These are phyloP conservation scores for Jacana jacana DNA, from an alignment of 2,113 vertebrate species.

Conservation along the genomic window DNA sequence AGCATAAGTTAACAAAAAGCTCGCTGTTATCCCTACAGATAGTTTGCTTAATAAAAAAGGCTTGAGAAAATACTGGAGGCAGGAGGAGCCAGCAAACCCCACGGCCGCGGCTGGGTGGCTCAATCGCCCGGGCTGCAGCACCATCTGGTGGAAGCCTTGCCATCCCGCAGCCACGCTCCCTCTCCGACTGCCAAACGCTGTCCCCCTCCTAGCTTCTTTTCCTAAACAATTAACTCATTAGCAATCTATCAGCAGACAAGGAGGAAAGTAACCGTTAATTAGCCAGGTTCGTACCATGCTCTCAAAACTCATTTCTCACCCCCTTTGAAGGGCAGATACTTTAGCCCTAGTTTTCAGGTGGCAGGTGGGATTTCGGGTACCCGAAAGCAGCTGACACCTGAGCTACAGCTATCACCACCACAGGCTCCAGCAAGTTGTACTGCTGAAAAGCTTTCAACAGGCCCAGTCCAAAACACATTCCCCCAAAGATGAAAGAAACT, in stretches of 20 bases:
- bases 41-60: too few relatives aligned
- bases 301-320: accelerated
- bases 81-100: accelerated
- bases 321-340: accelerated
- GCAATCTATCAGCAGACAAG: accelerated
- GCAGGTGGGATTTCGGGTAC: accelerated
- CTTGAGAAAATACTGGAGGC: accelerated
- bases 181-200: not conserved
- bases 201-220: accelerated
- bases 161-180: accelerated
- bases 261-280: accelerated
- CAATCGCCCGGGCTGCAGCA: not conserved
- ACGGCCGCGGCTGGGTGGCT: accelerated
- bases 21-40: accelerated
- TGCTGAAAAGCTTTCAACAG: too few relatives aligned
- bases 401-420: accelerated
- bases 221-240: accelerated
- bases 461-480: not conserved
- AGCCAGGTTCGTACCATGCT: accelerated
- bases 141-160: not conserved
- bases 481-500: not conserved
- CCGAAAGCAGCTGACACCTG: accelerated
- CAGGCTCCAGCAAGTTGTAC: not conserved
- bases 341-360: accelerated
- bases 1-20: accelerated